Conservation (phyloP, 2,888 invertebrate genomes). For the Nymphalis c-album region DNA sequence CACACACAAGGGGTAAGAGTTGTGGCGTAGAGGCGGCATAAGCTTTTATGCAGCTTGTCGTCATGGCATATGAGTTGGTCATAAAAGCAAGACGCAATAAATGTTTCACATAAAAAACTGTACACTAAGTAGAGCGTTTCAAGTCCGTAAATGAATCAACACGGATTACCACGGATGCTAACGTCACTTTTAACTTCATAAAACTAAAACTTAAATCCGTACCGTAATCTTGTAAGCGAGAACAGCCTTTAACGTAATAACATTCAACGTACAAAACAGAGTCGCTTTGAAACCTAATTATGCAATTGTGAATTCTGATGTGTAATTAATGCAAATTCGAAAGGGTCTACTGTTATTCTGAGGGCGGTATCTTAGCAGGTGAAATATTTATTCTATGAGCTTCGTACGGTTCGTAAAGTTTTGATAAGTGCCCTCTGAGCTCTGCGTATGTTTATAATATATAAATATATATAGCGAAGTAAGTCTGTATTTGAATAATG, state of each 20-base stretch:
- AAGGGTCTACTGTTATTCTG: slow-evolving; percentile 57
- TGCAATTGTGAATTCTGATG: slow-evolving; percentile 65
- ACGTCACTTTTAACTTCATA: not conserved
- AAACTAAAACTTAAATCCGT: not conserved
- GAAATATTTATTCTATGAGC: slow-evolving; percentile 59
- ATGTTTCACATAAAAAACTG: not conserved
- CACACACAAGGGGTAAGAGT: too few relatives aligned
- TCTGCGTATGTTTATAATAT: slow-evolving; percentile 24
- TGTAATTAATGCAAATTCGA: slow-evolving; percentile 71
- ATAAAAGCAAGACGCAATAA: too few relatives aligned
- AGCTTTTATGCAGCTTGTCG: too few relatives aligned
- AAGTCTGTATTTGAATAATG: slow-evolving; percentile 1
- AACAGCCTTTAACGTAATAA: slow-evolving; percentile 16
- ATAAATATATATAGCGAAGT: not conserved
- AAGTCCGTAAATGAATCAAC: not conserved
- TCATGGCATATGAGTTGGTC: too few relatives aligned
- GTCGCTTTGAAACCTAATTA: slow-evolving; percentile 55
- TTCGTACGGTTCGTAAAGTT: slow-evolving; percentile 45
- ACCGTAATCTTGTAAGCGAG: slow-evolving; percentile 9
- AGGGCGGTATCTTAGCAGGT: slow-evolving; percentile 54
- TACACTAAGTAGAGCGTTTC: not conserved
- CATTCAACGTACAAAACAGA: slow-evolving; percentile 44
- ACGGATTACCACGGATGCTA: not conserved
- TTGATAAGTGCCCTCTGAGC: slow-evolving; percentile 31
- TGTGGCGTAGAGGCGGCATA: too few relatives aligned